Evolutionary conservation across 2,888 invertebrate genomes (phyloP).

Genomic region (Terebella lapidaria): DNA sequence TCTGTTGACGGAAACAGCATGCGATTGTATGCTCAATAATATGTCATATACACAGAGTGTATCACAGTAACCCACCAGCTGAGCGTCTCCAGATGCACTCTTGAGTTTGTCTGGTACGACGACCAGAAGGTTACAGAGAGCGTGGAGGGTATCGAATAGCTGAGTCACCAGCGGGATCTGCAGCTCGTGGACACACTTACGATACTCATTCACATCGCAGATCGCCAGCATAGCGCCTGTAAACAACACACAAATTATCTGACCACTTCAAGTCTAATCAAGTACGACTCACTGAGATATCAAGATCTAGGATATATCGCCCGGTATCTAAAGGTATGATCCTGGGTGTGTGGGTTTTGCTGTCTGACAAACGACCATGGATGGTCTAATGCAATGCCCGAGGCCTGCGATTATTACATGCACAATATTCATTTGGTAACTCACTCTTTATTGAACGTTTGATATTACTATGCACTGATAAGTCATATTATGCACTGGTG

Average conservation of each 20-base stretch:
- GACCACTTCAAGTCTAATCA: too few relatives aligned
- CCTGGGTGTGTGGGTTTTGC: too few relatives aligned
- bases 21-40: not conserved
- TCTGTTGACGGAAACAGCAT: too few relatives aligned
- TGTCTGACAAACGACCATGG: too few relatives aligned
- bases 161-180: slow-evolving; percentile 74
- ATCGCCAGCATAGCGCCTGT: slow-evolving; percentile 93
- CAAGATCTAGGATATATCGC: too few relatives aligned
- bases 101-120: slow-evolving; percentile 94
- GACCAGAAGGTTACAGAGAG: slow-evolving; percentile 82
- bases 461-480: not conserved
- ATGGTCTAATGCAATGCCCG: too few relatives aligned
- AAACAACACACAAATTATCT: slow-evolving; percentile 6
- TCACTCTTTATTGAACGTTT: too few relatives aligned
- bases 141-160: slow-evolving; percentile 92
- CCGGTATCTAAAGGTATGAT: too few relatives aligned
- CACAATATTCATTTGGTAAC: too few relatives aligned
- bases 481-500: not conserved
- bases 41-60: not conserved
- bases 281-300: too few relatives aligned
- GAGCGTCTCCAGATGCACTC: slow-evolving; percentile 90
- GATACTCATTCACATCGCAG: slow-evolving; percentile 96
- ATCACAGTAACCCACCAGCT: slow-evolving; percentile 78
- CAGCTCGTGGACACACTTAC: slow-evolving; percentile 78
- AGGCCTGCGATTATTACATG: too few relatives aligned